Percentiles rank a stretch among this genome's conserved stretches.
Evolutionary conservation across 2,888 invertebrate species (phyloP).

Genomic region (Netelia inedita): DNA sequence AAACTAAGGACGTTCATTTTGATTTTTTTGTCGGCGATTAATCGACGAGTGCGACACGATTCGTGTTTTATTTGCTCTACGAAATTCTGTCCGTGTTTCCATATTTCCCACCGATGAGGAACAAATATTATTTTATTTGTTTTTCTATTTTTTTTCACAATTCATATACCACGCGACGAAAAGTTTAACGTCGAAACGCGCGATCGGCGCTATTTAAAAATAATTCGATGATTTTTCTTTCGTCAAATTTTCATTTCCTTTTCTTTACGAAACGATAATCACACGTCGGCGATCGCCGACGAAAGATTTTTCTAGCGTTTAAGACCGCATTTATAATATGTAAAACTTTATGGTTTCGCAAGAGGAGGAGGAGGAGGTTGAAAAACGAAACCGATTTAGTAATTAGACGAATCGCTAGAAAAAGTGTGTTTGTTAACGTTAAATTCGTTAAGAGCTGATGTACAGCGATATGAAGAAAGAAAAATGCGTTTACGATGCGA

Average conservation of each 20-base stretch:
- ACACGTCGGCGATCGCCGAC: slow-evolving; percentile 52
- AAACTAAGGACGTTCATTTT: not conserved
- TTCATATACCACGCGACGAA: not conserved
- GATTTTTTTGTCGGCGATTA: not conserved
- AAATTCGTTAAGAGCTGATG: slow-evolving; percentile 51
- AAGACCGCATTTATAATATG: slow-evolving; percentile 52
- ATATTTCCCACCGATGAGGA: not conserved
- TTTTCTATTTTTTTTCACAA: slow-evolving; percentile 13
- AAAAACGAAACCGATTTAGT: slow-evolving; percentile 25
- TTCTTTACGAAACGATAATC: slow-evolving; percentile 38
- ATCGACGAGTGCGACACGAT: not conserved
- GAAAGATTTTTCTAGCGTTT: slow-evolving; percentile 53
- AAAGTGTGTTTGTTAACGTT: slow-evolving; percentile 62
- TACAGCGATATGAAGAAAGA: slow-evolving; percentile 7
- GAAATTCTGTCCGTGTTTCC: not conserved
- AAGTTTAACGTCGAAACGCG: slow-evolving; percentile 6
- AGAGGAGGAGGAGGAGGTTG: not conserved
- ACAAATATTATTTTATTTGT: not conserved
- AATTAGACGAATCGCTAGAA: slow-evolving; percentile 42
- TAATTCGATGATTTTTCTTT: slow-evolving; percentile 33
- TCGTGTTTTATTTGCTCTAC: not conserved
- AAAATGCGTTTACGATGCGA: slow-evolving; percentile 44
- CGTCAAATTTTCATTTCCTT: slow-evolving; percentile 11
- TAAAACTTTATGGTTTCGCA: slow-evolving; percentile 40
- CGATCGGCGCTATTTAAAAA: slow-evolving; percentile 38